Evolutionary conservation across 1,140 invertebrate genomes (phyloP), one percentile per base, ranked within the genome.

Genomic region (Cryptotermes secundus): DNA sequence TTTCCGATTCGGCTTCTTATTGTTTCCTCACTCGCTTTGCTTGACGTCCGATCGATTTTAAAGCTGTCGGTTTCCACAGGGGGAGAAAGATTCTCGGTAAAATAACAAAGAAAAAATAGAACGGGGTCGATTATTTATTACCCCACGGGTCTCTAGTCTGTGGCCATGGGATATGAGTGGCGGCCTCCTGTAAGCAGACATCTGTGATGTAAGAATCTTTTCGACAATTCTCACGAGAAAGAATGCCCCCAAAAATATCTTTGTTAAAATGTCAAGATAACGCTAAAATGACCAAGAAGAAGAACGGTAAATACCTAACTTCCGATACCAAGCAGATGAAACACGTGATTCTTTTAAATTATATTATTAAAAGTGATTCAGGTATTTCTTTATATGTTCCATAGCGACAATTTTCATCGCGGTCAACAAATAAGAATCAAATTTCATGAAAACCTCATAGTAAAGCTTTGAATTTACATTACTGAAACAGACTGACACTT

Each of bases 1-100:
- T 24, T 31, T 81, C 80, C 34, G 22, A 38, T 35, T 19, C 80
- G 7, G n/a, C 42, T 81, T 81, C 80, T 81, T 81, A 81, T 81
- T 81, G 80, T 81, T 81, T 81, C 80, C 80, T 81, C 80, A 81
- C 35, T 35, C 80, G 80, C 34, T 81, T 81, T 81, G 80, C 34
- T 35, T 81, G 35, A 38, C 80, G 31, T 81, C 80, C 34, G 42
- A 81, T 81, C 80, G 80, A 81, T 81, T 81, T 81, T 45, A 81
- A 81, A 81, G 80, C 80, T 81, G 80, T 81, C 80, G 42, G 35
- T 16, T 81, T 34, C 35, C 26, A 26, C n/a, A n/a, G 59, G 26
- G 59, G 26, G 6, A 31, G 16, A 72, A n/a, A n/a, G 59, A n/a
- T 72, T 72, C n/a, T 4, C 34, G 34, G 80, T 35, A 81, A 31